These are phyloP conservation scores for Calephelis perditalis DNA, from an alignment of 2,888 invertebrate species.

Conservation along the genomic window DNA sequence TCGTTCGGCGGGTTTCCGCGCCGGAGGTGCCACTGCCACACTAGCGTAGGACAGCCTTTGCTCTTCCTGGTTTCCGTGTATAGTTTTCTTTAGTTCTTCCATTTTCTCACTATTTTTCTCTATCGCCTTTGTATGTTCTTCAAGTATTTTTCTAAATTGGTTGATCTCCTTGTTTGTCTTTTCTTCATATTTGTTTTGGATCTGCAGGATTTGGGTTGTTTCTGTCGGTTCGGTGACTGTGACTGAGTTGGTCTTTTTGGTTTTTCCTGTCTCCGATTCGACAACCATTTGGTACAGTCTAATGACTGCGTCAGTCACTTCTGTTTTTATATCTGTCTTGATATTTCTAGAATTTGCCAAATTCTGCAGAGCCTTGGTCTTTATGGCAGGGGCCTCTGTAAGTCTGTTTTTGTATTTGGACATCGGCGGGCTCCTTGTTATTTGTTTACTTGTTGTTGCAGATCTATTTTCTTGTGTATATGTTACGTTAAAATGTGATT, in stretches of 20 bases:
- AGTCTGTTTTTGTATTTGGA: too few relatives aligned
- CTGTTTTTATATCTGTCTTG: not conserved
- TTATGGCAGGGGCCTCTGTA: not conserved
- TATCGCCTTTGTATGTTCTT: not conserved
- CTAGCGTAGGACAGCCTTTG: not conserved
- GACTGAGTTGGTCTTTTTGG: not conserved
- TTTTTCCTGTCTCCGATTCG: too few relatives aligned
- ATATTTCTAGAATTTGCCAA: conserved; percentile 4
- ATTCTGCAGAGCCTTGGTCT: not conserved
- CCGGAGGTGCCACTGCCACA: too few relatives aligned
- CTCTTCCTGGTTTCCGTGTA: not conserved
- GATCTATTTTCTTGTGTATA: too few relatives aligned
- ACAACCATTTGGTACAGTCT: too few relatives aligned
- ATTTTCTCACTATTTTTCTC: not conserved
- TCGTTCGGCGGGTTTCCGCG: not conserved
- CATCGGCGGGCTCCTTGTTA: too few relatives aligned
- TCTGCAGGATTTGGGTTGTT: too few relatives aligned
- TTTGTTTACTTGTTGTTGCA: too few relatives aligned
- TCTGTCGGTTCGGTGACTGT: too few relatives aligned
- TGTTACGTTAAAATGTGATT: too few relatives aligned
- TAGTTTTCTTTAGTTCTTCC: not conserved
- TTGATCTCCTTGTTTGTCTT: not conserved
- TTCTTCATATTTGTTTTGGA: not conserved
- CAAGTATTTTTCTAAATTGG: not conserved
- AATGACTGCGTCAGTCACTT: too few relatives aligned